Percentiles rank a stretch among this genome's conserved stretches.
These are phyloP conservation scores for Trisateles emortualis DNA, from an alignment of 2,888 invertebrate genomes.

Conservation along the genomic window DNA sequence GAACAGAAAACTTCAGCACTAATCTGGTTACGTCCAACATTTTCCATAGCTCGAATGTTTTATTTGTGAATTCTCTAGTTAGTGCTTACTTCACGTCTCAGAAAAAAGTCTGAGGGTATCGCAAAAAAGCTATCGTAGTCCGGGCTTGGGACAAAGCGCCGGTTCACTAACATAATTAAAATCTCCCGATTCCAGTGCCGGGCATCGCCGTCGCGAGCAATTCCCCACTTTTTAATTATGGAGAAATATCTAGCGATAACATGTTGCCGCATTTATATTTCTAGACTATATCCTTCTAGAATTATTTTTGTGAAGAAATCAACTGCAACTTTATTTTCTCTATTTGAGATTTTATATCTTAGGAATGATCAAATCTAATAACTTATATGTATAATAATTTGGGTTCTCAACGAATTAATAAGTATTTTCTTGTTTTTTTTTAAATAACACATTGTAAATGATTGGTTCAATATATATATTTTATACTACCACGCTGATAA, in stretches of 20 bases:
- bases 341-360: too few species aligned
- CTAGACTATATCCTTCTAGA: constrained; percentile 19
- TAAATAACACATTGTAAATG: too few species aligned
- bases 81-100: constrained; percentile 54
- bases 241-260: constrained; percentile 54
- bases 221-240: constrained; percentile 59
- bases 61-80: constrained; percentile 60
- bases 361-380: too few species aligned
- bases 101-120: constrained; percentile 57
- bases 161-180: constrained; percentile 68
- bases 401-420: too few species aligned
- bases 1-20: constrained; percentile 32
- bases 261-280: constrained; percentile 39
- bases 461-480: too few species aligned
- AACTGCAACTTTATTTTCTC: too few species aligned
- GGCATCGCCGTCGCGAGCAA: constrained; percentile 55
- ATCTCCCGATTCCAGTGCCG: constrained; percentile 57
- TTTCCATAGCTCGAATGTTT: constrained; percentile 41
- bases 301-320: too few species aligned
- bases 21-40: constrained; percentile 40
- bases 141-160: constrained; percentile 55
- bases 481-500: too few species aligned
- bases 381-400: too few species aligned
- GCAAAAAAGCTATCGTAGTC: constrained; percentile 59
- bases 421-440: too few species aligned